Evolutionary conservation across 2,797 vertebrate genomes (phyloP).

Genomic region (Dromococcyx pavoninus): DNA sequence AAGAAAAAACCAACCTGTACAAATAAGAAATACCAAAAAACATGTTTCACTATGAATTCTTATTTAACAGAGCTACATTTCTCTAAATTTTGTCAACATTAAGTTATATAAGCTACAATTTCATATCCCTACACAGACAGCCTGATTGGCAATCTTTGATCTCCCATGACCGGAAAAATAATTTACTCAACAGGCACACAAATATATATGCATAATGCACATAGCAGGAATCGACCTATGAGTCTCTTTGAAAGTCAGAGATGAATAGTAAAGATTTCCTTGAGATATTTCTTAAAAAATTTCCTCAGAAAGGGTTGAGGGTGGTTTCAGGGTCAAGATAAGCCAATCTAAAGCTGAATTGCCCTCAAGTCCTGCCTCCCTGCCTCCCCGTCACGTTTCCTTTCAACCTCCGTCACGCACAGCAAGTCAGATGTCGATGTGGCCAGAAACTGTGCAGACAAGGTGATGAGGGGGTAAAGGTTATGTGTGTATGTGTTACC

Average conservation of each 20-base stretch:
- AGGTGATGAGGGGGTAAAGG: neutral
- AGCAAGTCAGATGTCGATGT: neutral
- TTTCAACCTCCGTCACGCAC: neutral
- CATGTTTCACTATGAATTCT: neutral
- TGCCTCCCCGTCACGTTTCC: fast-evolving
- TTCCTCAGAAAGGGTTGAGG: neutral
- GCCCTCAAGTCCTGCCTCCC: neutral
- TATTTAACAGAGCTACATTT: neutral
- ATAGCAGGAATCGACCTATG: fast-evolving
- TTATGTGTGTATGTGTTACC: neutral
- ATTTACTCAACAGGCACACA: neutral
- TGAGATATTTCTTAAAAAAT: neutral
- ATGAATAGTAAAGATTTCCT: neutral
- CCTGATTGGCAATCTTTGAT: neutral
- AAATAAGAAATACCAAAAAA: neutral
- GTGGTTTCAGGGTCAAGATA: neutral
- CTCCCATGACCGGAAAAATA: neutral
- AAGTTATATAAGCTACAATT: neutral
- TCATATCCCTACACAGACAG: neutral
- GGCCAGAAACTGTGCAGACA: neutral
- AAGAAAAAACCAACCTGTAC: neutral
- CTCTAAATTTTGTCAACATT: neutral
- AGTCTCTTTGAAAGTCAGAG: neutral
- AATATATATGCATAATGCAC: fast-evolving
- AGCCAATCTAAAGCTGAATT: neutral